Evolutionary conservation across 1,140 invertebrate species (phyloP), one percentile per base, ranked within the genome.

Genomic region (Cataglyphis hispanica): DNA sequence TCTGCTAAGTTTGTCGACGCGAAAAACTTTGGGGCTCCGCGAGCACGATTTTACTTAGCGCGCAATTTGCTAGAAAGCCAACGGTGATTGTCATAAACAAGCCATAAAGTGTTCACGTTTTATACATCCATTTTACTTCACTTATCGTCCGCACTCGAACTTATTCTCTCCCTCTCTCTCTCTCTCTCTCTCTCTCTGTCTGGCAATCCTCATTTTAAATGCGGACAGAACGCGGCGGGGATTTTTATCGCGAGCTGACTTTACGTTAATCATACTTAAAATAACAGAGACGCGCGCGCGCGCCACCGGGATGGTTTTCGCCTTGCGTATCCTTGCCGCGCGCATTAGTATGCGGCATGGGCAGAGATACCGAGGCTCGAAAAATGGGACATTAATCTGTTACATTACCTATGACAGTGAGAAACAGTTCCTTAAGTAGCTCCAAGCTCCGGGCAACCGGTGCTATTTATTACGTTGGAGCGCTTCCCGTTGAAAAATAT

Each of bases 381-480:
- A 90, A 90, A 90, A 90, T 90, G 89, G 89, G 70, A 88, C 89
- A 90, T 90, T 90, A 90, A 90, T 90, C 89, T 87, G 89, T 90
- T 90, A 90, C 84, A 90, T 90, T 90, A 90, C 83, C 77, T 61
- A 83, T 74, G 89, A 88, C 89, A 90, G 83, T 90, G 89, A 90
- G 84, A 88, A 90, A 90, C 86, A 78, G 86, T 86, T 74, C 83
- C 88, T 90, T 90, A 90, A 90, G 88, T 90, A 86, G 83, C 86
- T 87, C 22, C 88, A 25, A 84, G 89, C 88, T 69, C 56, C 67
- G 58, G 77, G 86, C 88, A 86, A 90, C 86, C 88, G 74, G 86
- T 67, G 81, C 89, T 88, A 90, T 90, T 90, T 90, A 83, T 90
- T 80, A 90, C 61, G 58, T 64, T 53, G 66, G 34, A 77, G 83